phyloP scores from a whole-genome alignment of 2,888 invertebrate species.

The Arge pagana region DNA sequence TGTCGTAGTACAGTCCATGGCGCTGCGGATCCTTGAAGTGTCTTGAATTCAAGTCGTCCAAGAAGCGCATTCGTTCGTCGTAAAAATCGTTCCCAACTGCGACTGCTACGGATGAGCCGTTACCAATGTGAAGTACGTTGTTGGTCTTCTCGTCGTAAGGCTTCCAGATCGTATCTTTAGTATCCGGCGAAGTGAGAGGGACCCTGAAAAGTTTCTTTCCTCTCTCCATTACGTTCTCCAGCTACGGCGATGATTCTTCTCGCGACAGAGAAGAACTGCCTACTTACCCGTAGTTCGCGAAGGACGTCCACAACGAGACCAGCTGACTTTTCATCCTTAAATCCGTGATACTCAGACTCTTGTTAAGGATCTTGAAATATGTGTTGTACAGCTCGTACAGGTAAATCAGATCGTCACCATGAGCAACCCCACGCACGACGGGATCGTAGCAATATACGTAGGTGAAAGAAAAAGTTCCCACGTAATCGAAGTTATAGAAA shows the following conservation, averaged over 20 bases:
- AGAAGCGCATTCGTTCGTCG: constrained; percentile 32
- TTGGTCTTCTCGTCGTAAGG: constrained; percentile 24
- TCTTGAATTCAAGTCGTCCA: constrained; percentile 19
- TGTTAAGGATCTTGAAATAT: constrained; percentile 22
- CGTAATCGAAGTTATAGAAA: constrained; percentile 33
- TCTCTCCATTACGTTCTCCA: too few relatives aligned
- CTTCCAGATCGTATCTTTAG: constrained; percentile 28
- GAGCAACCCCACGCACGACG: constrained; percentile 50
- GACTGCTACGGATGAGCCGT: constrained; percentile 14
- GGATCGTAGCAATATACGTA: constrained; percentile 1
- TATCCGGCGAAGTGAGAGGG: neutral
- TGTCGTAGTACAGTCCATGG: too few relatives aligned
- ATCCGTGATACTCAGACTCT: constrained; percentile 1
- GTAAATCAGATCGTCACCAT: constrained; percentile 61
- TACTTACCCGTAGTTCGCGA: constrained; percentile 9
- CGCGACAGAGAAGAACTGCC: too few relatives aligned
- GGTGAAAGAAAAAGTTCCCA: constrained; percentile 28
- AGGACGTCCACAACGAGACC: constrained; percentile 16
- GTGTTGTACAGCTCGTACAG: too few relatives aligned
- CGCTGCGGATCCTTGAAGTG: too few relatives aligned
- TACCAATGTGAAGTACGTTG: constrained; percentile 34
- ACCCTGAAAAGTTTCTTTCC: neutral
- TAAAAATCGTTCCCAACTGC: constrained; percentile 9
- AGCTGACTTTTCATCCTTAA: constrained; percentile 5
- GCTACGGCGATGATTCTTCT: too few relatives aligned